These are phyloP conservation scores for Sceliomorpha sp. DNA, from an alignment of 2,888 invertebrate species.

Conservation along the genomic window DNA sequence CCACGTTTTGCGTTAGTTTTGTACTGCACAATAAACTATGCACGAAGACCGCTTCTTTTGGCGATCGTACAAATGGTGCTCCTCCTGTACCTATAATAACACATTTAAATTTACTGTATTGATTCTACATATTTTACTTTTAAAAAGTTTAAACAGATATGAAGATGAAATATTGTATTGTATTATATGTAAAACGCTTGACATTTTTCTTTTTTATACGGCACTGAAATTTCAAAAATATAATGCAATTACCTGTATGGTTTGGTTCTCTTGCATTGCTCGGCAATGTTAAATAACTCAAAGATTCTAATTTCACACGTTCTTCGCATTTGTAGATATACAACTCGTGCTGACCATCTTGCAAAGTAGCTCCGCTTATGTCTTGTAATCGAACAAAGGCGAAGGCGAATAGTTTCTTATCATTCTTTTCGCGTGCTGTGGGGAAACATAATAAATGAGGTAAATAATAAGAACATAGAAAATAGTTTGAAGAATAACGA, in stretches of 20 bases:
- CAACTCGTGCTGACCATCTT: conserved; percentile 94
- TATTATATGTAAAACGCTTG: too few species aligned
- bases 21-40: conserved; percentile 95
- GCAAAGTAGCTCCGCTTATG: conserved; percentile 92
- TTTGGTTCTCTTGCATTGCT: conserved; percentile 76
- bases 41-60: conserved; percentile 91
- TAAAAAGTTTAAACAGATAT: too few species aligned
- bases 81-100: too few species aligned
- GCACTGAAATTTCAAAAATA: too few species aligned
- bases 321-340: conserved; percentile 97
- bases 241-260: conserved; percentile 62
- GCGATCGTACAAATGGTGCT: conserved; percentile 86
- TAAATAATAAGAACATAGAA: too few species aligned
- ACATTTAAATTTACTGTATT: too few species aligned
- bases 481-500: not conserved
- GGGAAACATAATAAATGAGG: not conserved
- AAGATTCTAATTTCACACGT: conserved; percentile 84
- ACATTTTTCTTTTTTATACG: too few species aligned
- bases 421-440: conserved; percentile 91
- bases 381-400: conserved; percentile 95
- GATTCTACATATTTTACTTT: too few species aligned
- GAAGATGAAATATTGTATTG: too few species aligned
- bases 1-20: conserved; percentile 97
- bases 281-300: conserved; percentile 81
- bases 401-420: conserved; percentile 95